Evolutionary conservation across 2,888 invertebrate species (phyloP), one percentile per base, ranked within the genome.

Genomic region (Ochropacha duplaris): DNA sequence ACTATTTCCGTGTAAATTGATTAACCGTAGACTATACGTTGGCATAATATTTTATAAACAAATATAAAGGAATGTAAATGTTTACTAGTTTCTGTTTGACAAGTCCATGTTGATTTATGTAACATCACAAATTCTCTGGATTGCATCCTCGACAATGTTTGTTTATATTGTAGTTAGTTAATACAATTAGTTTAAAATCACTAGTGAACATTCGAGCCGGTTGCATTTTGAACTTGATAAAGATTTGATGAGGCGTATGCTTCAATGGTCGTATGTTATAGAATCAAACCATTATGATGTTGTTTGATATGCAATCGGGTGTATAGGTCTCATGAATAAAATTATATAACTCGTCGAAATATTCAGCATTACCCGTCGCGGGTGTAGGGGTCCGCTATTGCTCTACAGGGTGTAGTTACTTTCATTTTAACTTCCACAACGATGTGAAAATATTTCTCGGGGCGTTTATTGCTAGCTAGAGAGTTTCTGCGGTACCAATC

Each of bases 401-500:
- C 88, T 82, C 91, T 86, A 78, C 81, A 55, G 91, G 91, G 91
- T 85, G 83, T 83, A 85, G 78, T 92, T 91, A 88, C 86, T 88
- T 90, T 90, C 90, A 90, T 90, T 92, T 89, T 87, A 91, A 90
- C 90, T 90, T 89, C 85, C 87, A 84, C 86, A 89, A 91, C 90
- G 90, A 91, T 87, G 91, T 90, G 91, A 90, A 90, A 92, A 92
- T 90, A 91, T 91, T 88, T 87, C 89, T 85, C 84, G 77, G 79
- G 74, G 79, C 88, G 85, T 87, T 90, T 90, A 91, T 90, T 85
- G 86, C 87, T 78, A 83, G 79, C 86, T 72, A 65, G 88, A 86
- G 90, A 87, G 82, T 83, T 83, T 74, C 73, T 79, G 85, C 74
- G 84, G 83, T 80, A 74, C 54, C 66, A 66, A 68, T 73, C 69